A percentile compares a stretch with the other conserved stretches of the same genome.
phyloP scores from a whole-genome alignment of 2,797 vertebrate species.

The Denticeps clupeoides region DNA sequence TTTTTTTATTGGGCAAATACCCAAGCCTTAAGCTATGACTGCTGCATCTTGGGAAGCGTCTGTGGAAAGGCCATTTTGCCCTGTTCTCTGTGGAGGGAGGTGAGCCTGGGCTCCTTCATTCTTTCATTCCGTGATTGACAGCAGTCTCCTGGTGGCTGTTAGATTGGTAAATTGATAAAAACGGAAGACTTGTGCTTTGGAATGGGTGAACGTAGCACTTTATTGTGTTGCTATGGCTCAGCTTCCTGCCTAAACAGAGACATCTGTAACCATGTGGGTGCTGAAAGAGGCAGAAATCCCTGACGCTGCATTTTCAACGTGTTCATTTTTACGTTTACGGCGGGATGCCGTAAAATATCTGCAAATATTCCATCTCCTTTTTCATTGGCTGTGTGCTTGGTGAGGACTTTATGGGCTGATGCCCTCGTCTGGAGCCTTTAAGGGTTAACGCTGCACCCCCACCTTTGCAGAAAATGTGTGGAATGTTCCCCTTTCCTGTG shows the following conservation, averaged over 20 bases:
- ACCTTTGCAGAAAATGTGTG: slow-evolving; percentile 51
- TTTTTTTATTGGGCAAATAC: too few species aligned
- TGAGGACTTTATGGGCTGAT: slow-evolving; percentile 14
- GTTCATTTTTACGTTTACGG: too few species aligned
- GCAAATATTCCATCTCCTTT: not conserved
- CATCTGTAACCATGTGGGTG: too few species aligned
- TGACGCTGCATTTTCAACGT: too few species aligned
- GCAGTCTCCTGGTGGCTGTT: slow-evolving; percentile 11
- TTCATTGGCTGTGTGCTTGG: not conserved
- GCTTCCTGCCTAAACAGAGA: too few species aligned
- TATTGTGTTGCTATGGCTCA: too few species aligned
- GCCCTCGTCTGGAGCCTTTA: slow-evolving; percentile 3
- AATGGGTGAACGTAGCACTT: too few species aligned
- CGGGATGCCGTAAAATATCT: too few species aligned
- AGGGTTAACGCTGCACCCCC: slow-evolving; percentile 40
- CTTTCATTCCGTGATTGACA: slow-evolving; percentile 6
- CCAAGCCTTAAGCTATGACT: not conserved
- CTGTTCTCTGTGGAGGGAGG: not conserved
- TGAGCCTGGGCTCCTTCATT: not conserved
- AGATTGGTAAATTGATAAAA: too few species aligned
- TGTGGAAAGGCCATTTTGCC: not conserved
- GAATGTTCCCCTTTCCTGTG: slow-evolving; percentile 70
- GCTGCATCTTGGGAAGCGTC: not conserved
- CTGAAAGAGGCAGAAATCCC: too few species aligned
- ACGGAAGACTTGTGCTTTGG: too few species aligned